phyloP scores from a whole-genome alignment of 2,113 vertebrate species.

The Verasper variegatus region DNA sequence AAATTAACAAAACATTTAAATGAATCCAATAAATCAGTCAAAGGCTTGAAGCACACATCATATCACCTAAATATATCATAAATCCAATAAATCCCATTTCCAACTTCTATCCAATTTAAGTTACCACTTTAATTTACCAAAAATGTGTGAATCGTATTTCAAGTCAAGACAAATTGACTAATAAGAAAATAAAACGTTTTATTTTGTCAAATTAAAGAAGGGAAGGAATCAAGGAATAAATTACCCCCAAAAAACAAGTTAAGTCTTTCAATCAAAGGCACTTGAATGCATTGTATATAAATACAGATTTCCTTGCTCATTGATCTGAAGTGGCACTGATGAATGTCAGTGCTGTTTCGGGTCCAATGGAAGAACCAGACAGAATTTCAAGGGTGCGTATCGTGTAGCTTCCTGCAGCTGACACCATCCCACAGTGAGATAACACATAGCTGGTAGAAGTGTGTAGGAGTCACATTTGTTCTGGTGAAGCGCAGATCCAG shows the following conservation, averaged over 20 bases:
- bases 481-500: constrained; percentile 34
- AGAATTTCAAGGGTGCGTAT: not conserved
- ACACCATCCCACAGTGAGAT: constrained; percentile 24
- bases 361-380: not conserved
- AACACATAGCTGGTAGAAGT: constrained; percentile 28
- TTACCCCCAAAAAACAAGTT: not conserved
- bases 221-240: not conserved
- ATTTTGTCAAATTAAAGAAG: not conserved
- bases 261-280: not conserved
- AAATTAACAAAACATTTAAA: too few species aligned
- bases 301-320: too few species aligned
- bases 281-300: not conserved
- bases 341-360: too few species aligned
- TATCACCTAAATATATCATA: too few species aligned
- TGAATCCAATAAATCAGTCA: too few species aligned
- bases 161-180: too few species aligned
- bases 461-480: constrained; percentile 47
- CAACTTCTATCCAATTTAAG: too few species aligned
- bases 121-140: too few species aligned
- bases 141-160: too few species aligned
- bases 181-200: not conserved
- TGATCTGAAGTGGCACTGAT: not conserved
- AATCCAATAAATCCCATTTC: too few species aligned
- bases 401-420: constrained; percentile 1
- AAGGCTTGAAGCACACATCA: too few species aligned